phyloP scores from a whole-genome alignment of 2,888 invertebrate genomes.

The Polietes domitor region DNA sequence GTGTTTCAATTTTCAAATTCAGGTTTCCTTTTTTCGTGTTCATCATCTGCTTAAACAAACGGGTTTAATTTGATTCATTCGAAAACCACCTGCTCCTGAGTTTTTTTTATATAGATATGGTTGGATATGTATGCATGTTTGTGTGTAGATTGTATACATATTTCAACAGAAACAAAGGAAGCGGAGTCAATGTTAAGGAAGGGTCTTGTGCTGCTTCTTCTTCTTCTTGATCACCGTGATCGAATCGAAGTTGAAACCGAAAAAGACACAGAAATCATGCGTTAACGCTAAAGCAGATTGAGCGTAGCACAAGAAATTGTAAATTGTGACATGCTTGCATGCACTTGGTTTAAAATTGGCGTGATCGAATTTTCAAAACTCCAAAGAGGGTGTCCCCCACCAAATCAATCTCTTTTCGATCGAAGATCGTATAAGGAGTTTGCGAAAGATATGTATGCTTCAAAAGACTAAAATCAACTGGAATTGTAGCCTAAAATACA shows the following conservation, averaged over 20 bases:
- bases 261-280: conserved; percentile 32
- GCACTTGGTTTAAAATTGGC: too few relatives aligned
- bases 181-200: conserved; percentile 46
- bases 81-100: conserved; percentile 66
- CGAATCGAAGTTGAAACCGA: background rate
- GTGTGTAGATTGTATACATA: too few relatives aligned
- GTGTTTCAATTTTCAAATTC: conserved; percentile 66
- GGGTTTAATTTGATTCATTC: conserved; percentile 67
- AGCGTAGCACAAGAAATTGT: background rate
- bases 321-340: too few relatives aligned
- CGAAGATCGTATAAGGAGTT: too few relatives aligned
- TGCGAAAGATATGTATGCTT: too few relatives aligned
- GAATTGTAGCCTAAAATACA: too few relatives aligned
- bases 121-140: background rate
- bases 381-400: too few relatives aligned
- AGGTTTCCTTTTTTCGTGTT: conserved; percentile 47
- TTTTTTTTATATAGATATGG: too few relatives aligned
- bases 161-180: conserved; percentile 51
- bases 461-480: too few relatives aligned
- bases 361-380: too few relatives aligned
- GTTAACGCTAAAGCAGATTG: conserved; percentile 31
- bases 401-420: too few relatives aligned
- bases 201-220: conserved; percentile 28
- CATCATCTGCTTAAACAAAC: conserved; percentile 66
- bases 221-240: background rate